A percentile compares a stretch with the other conserved stretches of the same genome.
phyloP scores from a whole-genome alignment of 2,797 vertebrate species.

The Yasuhikotakia modesta region DNA sequence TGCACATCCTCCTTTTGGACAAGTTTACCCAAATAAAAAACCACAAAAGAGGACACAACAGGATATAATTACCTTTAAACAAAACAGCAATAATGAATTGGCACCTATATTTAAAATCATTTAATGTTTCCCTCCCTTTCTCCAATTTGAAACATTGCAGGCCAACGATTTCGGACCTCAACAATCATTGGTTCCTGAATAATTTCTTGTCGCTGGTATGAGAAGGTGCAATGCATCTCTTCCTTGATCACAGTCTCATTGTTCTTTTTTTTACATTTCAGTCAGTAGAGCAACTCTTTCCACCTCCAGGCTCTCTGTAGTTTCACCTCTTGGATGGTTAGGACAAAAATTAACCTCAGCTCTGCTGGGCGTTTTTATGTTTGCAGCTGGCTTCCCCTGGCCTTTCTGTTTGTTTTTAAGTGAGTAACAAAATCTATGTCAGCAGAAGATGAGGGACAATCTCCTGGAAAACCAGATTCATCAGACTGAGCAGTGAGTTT shows the following conservation, averaged over 20 bases:
- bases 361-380: constrained; percentile 53
- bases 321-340: constrained; percentile 52
- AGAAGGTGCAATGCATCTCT: constrained; percentile 46
- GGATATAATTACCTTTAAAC: no score
- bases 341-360: constrained; percentile 59
- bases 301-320: constrained; percentile 49
- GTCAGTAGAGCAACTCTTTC: constrained; percentile 59
- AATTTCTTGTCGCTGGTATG: neutral
- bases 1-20: neutral
- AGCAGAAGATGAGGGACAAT: no score
- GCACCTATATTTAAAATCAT: neutral
- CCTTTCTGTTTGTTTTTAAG: constrained; percentile 44
- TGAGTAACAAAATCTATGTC: no score
- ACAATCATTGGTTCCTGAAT: neutral
- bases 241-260: constrained; percentile 47
- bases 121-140: no score
- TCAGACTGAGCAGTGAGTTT: no score
- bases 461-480: no score
- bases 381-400: constrained; percentile 50
- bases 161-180: neutral
- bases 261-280: constrained; percentile 56
- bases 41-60: neutral
- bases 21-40: no score
- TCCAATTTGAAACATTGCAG: neutral
- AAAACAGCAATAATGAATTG: neutral